Evolutionary conservation across 1,140 invertebrate genomes (phyloP).

Genomic region (Drosophila kikkawai): DNA sequence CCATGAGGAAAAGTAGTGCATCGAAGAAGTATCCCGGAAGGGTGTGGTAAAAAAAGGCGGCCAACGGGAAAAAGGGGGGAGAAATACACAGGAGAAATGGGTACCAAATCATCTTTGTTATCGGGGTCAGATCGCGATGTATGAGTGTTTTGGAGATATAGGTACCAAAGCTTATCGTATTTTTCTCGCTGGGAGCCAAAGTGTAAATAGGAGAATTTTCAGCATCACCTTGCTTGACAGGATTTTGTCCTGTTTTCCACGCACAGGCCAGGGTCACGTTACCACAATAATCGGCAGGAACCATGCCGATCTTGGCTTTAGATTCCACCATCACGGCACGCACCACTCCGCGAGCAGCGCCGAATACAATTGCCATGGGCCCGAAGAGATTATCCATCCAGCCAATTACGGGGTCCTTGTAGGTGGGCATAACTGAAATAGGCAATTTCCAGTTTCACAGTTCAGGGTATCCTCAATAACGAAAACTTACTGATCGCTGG

Average conservation of each 20-base stretch:
- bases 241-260: slow-evolving; percentile 87
- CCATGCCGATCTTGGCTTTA: slow-evolving; percentile 85
- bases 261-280: slow-evolving; percentile 91
- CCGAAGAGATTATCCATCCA: slow-evolving; percentile 97
- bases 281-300: slow-evolving; percentile 93
- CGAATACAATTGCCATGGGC: slow-evolving; percentile 90
- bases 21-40: slow-evolving; percentile 87
- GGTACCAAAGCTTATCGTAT: slow-evolving; percentile 87
- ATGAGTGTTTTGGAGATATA: slow-evolving; percentile 77
- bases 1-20: slow-evolving; percentile 82
- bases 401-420: slow-evolving; percentile 89
- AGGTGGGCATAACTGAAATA: slow-evolving; percentile 91
- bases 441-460: slow-evolving; percentile 84
- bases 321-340: slow-evolving; percentile 87
- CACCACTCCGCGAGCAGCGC: slow-evolving; percentile 90
- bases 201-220: slow-evolving; percentile 88
- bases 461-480: slow-evolving; percentile 43
- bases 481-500: slow-evolving; percentile 89
- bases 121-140: slow-evolving; percentile 64
- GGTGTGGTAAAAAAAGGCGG: slow-evolving; percentile 86
- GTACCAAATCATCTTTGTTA: slow-evolving; percentile 85
- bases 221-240: too few species aligned
- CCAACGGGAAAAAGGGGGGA: slow-evolving; percentile 80
- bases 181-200: slow-evolving; percentile 88
- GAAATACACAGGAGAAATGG: slow-evolving; percentile 83